phyloP scores from a whole-genome alignment of 2,888 invertebrate genomes.

The Julus scandinavius region DNA sequence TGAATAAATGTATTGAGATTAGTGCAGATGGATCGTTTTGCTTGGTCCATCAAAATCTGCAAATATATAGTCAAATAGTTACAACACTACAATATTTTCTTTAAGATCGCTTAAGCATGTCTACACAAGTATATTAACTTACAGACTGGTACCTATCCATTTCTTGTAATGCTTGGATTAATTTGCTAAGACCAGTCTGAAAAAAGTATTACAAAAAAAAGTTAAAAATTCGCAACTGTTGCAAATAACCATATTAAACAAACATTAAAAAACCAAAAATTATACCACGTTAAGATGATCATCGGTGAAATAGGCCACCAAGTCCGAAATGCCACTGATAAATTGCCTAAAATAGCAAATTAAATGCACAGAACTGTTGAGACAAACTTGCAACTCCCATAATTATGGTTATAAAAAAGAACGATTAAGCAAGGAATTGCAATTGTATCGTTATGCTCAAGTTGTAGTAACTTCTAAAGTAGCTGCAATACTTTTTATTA shows the following conservation, averaged over 20 bases:
- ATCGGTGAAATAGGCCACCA: constrained; percentile 86
- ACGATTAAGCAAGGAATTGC: no score
- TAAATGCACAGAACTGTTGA: not conserved
- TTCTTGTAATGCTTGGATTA: constrained; percentile 84
- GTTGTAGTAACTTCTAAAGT: no score
- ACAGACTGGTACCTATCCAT: constrained; percentile 91
- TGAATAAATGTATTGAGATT: constrained; percentile 90
- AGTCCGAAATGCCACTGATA: constrained; percentile 85
- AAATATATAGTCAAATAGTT: constrained; percentile 53
- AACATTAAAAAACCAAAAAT: not conserved
- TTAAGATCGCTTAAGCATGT: not conserved
- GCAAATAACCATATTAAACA: not conserved
- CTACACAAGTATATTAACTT: constrained; percentile 59
- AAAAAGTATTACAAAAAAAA: constrained; percentile 57
- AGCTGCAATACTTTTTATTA: no score
- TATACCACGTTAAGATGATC: constrained; percentile 81
- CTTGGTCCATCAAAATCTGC: constrained; percentile 86
- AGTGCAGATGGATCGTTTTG: constrained; percentile 87
- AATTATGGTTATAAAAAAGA: no score
- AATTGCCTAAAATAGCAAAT: constrained; percentile 67
- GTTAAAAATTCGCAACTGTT: not conserved
- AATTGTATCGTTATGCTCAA: no score
- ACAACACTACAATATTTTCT: not conserved
- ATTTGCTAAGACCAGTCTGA: constrained; percentile 75
- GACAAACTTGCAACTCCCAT: not conserved